Conservation (phyloP, 2,888 invertebrate species). For the Lamproptera curius region DNA sequence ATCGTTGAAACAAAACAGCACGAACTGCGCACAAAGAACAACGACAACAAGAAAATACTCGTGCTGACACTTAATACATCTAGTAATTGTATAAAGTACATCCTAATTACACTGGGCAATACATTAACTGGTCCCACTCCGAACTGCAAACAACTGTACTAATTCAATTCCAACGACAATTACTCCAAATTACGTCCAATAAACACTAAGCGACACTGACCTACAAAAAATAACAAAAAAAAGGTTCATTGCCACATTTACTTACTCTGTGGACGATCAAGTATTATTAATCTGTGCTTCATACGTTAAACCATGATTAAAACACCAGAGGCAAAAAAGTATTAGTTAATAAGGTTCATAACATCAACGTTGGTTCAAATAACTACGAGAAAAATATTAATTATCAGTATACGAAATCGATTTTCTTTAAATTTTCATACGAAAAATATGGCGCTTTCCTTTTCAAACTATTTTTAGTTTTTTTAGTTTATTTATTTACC, state of each 20-base stretch:
- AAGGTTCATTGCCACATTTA: constrained; percentile 13
- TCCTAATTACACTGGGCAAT: constrained; percentile 15
- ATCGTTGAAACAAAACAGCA: too few species aligned
- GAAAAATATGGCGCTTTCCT: too few species aligned
- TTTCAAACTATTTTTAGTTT: too few species aligned
- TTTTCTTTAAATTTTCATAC: too few species aligned
- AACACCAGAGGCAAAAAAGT: too few species aligned
- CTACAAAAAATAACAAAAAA: constrained; percentile 16
- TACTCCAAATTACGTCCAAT: constrained; percentile 25
- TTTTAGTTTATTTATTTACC: too few species aligned
- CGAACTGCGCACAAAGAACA: background rate
- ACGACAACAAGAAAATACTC: constrained; percentile 8
- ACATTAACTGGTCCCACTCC: constrained; percentile 4
- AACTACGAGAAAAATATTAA: too few species aligned
- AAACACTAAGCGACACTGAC: constrained; percentile 25
- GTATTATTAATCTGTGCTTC: background rate
- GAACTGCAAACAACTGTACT: constrained; percentile 15
- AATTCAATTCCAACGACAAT: constrained; percentile 23
- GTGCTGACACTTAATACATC: constrained; percentile 8
- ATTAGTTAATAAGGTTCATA: too few species aligned
- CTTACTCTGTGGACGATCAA: constrained; percentile 19
- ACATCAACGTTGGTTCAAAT: too few species aligned
- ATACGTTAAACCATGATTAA: background rate
- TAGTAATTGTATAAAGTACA: constrained; percentile 11
- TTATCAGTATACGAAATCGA: too few species aligned